phyloP scores from a whole-genome alignment of 2,797 vertebrate species.

The Takifugu ocellatus region DNA sequence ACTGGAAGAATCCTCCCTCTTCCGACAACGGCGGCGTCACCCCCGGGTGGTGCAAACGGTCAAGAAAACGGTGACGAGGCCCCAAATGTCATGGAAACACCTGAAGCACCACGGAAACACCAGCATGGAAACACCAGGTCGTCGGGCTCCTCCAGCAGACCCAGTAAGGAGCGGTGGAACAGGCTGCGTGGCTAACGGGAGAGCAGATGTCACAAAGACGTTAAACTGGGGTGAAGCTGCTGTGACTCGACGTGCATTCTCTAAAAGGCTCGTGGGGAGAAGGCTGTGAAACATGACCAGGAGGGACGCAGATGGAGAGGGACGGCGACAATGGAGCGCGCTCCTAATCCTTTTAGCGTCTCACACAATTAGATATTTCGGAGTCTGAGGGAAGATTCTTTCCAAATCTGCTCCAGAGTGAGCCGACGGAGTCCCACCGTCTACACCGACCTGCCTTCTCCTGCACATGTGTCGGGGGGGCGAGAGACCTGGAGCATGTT shows the following conservation, averaged over 20 bases:
- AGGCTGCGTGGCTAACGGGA: neutral
- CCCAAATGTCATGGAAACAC: too few species aligned
- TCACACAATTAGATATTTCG: slow-evolving; percentile 43
- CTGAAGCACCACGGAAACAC: too few species aligned
- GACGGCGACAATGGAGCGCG: slow-evolving; percentile 43
- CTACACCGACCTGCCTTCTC: too few species aligned
- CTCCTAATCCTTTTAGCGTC: slow-evolving; percentile 60
- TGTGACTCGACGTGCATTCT: slow-evolving; percentile 38
- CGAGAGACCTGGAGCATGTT: neutral
- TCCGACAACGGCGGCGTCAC: too few species aligned
- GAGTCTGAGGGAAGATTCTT: slow-evolving; percentile 25
- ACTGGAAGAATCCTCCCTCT: too few species aligned
- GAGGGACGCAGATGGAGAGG: slow-evolving; percentile 43
- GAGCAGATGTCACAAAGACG: slow-evolving; percentile 12
- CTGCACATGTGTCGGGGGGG: neutral
- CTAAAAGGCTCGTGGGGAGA: slow-evolving; percentile 29
- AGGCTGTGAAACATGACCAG: slow-evolving; percentile 41
- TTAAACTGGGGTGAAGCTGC: slow-evolving; percentile 21
- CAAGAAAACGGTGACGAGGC: too few species aligned
- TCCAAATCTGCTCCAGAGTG: slow-evolving; percentile 9
- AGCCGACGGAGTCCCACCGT: neutral
- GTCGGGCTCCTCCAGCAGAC: too few species aligned
- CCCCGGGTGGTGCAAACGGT: too few species aligned
- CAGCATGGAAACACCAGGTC: too few species aligned
- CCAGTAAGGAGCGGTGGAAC: too few species aligned